These are phyloP conservation scores for Engraulis encrasicolus DNA, from an alignment of 2,113 vertebrate genomes.

Conservation along the genomic window DNA sequence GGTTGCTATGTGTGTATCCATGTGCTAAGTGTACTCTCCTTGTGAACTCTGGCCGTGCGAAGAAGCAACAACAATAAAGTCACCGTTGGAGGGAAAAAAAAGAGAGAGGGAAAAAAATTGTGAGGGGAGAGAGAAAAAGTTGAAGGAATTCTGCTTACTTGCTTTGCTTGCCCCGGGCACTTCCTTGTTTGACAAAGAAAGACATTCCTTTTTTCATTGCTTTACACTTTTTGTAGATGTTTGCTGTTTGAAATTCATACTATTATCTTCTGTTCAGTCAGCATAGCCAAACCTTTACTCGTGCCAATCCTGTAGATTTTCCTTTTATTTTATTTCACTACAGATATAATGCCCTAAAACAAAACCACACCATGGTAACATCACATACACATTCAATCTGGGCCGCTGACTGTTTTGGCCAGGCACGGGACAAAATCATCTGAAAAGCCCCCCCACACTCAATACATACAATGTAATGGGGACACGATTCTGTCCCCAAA, in stretches of 20 bases:
- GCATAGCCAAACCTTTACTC: slow-evolving; percentile 30
- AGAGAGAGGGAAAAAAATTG: no score
- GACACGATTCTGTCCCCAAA: no score
- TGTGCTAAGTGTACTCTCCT: slow-evolving; percentile 73
- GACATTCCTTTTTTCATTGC: slow-evolving; percentile 53
- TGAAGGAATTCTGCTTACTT: slow-evolving; percentile 61
- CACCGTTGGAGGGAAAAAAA: slow-evolving; percentile 38
- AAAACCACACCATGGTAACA: background rate
- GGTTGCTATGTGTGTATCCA: slow-evolving; percentile 89
- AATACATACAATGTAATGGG: no score
- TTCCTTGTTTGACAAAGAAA: slow-evolving; percentile 69
- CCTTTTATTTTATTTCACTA: background rate
- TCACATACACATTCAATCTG: no score
- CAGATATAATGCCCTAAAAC: background rate
- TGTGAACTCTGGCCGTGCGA: slow-evolving; percentile 66
- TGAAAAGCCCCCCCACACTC: no score
- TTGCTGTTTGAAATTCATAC: slow-evolving; percentile 40
- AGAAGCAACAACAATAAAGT: slow-evolving; percentile 67
- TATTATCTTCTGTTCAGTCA: slow-evolving; percentile 49
- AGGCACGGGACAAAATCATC: no score
- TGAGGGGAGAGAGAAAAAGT: slow-evolving; percentile 59
- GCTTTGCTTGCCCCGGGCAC: slow-evolving; percentile 47
- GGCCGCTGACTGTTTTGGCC: no score
- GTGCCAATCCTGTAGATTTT: slow-evolving; percentile 28
- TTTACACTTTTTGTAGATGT: slow-evolving; percentile 6